Percentiles rank a stretch among this genome's conserved stretches.
Evolutionary conservation across 2,113 vertebrate genomes (phyloP).

Genomic region (Sphaerodactylus townsendi): DNA sequence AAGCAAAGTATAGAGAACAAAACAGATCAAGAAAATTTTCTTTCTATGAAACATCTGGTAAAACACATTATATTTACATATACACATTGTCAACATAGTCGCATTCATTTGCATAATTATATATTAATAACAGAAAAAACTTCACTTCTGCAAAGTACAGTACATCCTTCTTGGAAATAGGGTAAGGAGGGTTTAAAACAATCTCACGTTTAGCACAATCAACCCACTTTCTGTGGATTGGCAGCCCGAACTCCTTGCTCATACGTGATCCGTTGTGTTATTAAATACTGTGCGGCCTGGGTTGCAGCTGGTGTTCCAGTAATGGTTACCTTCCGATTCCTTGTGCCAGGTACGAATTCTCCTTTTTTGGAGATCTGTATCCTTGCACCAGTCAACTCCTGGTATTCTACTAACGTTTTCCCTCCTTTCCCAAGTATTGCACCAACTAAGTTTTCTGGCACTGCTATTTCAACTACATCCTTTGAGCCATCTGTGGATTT

Average conservation of each 20-base stretch:
- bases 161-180: constrained; percentile 91
- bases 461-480: constrained; percentile 90
- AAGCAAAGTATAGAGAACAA: constrained; percentile 89
- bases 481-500: constrained; percentile 89
- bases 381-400: constrained; percentile 91
- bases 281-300: constrained; percentile 89
- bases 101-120: constrained; percentile 94
- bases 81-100: constrained; percentile 92
- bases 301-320: constrained; percentile 89
- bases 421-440: constrained; percentile 91
- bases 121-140: constrained; percentile 91
- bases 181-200: constrained; percentile 84
- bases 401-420: constrained; percentile 90
- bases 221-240: constrained; percentile 90
- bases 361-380: constrained; percentile 92
- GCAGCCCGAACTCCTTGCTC: constrained; percentile 90
- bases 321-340: constrained; percentile 91
- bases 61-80: constrained; percentile 94
- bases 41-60: constrained; percentile 91
- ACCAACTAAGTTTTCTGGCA: constrained; percentile 90
- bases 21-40: constrained; percentile 89
- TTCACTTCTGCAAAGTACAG: constrained; percentile 92
- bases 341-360: constrained; percentile 90
- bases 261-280: constrained; percentile 89
- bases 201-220: constrained; percentile 74